These are phyloP conservation scores for Capra hircus DNA, from an alignment of 2,113 vertebrate genomes.

Conservation along the genomic window DNA sequence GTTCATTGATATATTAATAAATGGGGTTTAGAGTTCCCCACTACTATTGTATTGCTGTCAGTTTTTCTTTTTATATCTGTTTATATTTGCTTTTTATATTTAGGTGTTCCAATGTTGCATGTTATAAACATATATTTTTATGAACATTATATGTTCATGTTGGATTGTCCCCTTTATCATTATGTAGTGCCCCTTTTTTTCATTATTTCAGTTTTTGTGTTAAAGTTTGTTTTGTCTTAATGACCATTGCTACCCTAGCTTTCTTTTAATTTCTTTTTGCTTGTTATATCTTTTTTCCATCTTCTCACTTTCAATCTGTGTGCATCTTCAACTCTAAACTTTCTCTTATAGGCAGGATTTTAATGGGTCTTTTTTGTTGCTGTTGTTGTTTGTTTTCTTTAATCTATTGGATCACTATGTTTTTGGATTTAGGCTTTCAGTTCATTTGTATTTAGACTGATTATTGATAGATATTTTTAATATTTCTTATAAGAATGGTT, in stretches of 20 bases:
- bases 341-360: not conserved
- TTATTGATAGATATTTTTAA: not conserved
- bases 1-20: not conserved
- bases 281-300: not conserved
- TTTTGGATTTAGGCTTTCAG: not conserved
- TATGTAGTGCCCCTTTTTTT: not conserved
- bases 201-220: not conserved
- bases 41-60: not conserved
- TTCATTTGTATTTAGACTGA: not conserved
- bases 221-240: not conserved
- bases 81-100: not conserved
- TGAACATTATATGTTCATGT: not conserved
- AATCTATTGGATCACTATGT: not conserved
- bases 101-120: rapidly evolving
- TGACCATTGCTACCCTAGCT: not conserved
- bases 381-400: not conserved
- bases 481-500: not conserved
- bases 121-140: not conserved
- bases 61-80: not conserved
- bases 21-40: not conserved
- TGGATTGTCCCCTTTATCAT: not conserved
- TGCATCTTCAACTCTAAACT: not conserved
- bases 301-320: not conserved
- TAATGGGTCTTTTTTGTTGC: not conserved
- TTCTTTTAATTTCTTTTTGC: not conserved